Base-by-base conservation (phyloP, 2,797 vertebrate genomes). In the Poecilia wingei region DNA sequence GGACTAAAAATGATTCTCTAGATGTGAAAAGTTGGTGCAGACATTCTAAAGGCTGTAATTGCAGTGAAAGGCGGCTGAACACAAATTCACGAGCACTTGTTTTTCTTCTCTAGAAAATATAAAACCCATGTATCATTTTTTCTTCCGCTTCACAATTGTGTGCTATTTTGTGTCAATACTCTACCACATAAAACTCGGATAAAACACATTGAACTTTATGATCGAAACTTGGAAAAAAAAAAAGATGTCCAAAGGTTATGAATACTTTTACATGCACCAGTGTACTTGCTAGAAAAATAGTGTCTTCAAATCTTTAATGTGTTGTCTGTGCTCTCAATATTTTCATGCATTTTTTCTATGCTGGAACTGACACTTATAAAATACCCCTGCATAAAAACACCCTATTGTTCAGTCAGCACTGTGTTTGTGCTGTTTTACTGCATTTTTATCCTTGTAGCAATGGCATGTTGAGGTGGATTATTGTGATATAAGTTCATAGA, bases 321-420 rank as follows among this genome's bases (percentile, higher is more conserved):
- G 16, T 71, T 72, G 20, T 76, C 74, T 51, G 4, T 59, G 72
- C 64, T 81, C 46, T 39, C 59, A 70, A 66, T 41, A 73, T 82
- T 61, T 74, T 83, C 64, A 84, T 87, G 86, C 82, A 47, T 73
- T 81, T 88, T 41, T 79, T 76, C 76, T n/a, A 47, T 39, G 31
- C 57, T 85, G 76, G 79, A 83, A 84, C 74, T 79, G 85, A 55
- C 59, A 75, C 76, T 36, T 84, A 84, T 75, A 81, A 88, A 87
- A 77, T 47, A 86, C 89, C 91, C 89, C 73, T 82, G 77, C 80
- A 82, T 88, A 72, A 93, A 45, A 90, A 87, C 68, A 41, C 7
- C 45, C 68, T 68, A 39, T 49, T 36, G 25, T 85, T 82, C 81
- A 89, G 82, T 83, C 76, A 78, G 80, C 55, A 49, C 61, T 79